A percentile compares a stretch with the other conserved stretches of the same genome.
Conservation (phyloP, 2,113 vertebrate genomes). For the Verasper variegatus region DNA sequence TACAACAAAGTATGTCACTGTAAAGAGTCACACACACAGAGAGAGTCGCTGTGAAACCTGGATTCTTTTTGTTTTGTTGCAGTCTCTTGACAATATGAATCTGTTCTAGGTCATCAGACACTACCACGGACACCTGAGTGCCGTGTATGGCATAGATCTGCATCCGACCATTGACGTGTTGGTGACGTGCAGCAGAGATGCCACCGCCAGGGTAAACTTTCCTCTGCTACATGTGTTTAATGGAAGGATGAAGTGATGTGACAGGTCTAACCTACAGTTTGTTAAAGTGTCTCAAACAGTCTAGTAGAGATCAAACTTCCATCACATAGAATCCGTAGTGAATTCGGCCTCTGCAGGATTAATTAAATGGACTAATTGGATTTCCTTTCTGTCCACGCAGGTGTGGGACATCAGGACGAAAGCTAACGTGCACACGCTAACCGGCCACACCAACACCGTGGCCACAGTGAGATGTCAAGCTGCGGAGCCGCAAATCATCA, state of each 20-base stretch:
- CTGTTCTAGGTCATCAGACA: conserved; percentile 92
- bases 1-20: conserved; percentile 91
- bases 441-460: conserved; percentile 97
- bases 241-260: too few relatives aligned
- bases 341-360: background rate
- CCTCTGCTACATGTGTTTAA: too few relatives aligned
- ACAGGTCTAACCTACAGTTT: too few relatives aligned
- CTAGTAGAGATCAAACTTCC: too few relatives aligned
- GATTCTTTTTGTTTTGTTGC: background rate
- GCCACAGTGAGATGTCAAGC: conserved; percentile 96
- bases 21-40: background rate
- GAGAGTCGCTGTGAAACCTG: background rate
- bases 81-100: background rate
- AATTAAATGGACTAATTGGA: background rate
- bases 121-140: conserved; percentile 97
- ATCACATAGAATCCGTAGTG: too few relatives aligned
- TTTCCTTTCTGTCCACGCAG: conserved; percentile 67
- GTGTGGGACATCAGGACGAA: conserved; percentile 98
- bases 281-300: background rate
- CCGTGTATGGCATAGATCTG: conserved; percentile 94
- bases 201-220: conserved; percentile 90
- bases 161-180: conserved; percentile 97
- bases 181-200: conserved; percentile 96
- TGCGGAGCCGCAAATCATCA: conserved; percentile 96
- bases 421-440: conserved; percentile 94